Evolutionary conservation across 2,888 invertebrate genomes (phyloP).

Genomic region (Acleris emargana): DNA sequence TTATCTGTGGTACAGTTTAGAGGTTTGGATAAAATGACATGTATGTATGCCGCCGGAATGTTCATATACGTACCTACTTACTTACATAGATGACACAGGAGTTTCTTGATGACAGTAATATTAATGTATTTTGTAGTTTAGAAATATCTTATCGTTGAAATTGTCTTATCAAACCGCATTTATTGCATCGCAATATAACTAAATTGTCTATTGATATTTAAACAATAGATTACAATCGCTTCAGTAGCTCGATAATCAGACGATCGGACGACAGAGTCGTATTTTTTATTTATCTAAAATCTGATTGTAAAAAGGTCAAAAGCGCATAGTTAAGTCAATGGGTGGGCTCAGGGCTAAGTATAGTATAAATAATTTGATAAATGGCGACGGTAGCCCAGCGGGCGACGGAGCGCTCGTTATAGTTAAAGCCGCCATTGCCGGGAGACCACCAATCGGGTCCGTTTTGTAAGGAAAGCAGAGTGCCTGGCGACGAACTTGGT

Average conservation of each 20-base stretch:
- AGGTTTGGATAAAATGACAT: background rate
- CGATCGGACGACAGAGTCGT: background rate
- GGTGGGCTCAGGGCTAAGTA: conserved; percentile 50
- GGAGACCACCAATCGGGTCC: too few relatives aligned
- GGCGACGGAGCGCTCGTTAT: conserved; percentile 59
- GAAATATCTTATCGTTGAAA: conserved; percentile 13
- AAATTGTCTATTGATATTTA: conserved; percentile 18
- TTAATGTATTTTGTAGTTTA: background rate
- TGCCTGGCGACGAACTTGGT: conserved; percentile 23
- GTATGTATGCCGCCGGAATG: background rate
- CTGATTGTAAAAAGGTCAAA: conserved; percentile 15
- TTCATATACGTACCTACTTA: background rate
- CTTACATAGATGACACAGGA: background rate
- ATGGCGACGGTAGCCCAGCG: conserved; percentile 68
- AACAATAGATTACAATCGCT: conserved; percentile 22
- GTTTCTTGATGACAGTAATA: too few relatives aligned
- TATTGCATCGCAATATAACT: background rate
- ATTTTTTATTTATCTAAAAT: conserved; percentile 17
- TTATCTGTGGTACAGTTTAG: conserved; percentile 28
- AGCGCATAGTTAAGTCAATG: conserved; percentile 34
- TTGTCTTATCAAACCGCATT: conserved; percentile 9
- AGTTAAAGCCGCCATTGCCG: conserved; percentile 33
- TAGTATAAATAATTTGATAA: conserved; percentile 76
- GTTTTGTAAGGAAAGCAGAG: too few relatives aligned
- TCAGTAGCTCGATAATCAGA: conserved; percentile 23